A percentile compares a stretch with the other conserved stretches of the same genome.
These are phyloP conservation scores for Vidua macroura DNA, from an alignment of 2,113 vertebrate species.

Conservation along the genomic window DNA sequence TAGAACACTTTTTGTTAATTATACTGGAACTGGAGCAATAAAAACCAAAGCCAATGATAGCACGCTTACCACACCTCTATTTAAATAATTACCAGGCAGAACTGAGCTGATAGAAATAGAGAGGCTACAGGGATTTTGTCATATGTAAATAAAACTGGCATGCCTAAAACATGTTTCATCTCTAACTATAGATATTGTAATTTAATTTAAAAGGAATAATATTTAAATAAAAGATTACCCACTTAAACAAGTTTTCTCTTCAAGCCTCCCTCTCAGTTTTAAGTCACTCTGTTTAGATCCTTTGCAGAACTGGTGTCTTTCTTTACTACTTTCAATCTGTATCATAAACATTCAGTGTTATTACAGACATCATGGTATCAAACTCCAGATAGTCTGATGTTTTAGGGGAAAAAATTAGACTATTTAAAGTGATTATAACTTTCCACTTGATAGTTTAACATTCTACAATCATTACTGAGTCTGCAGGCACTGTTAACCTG, in stretches of 20 bases:
- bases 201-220: slow-evolving; percentile 37
- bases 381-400: slow-evolving; percentile 31
- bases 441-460: slow-evolving; percentile 61
- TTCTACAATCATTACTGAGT: slow-evolving; percentile 36
- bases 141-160: not conserved
- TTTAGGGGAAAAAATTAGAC: slow-evolving; percentile 47
- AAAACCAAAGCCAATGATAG: not conserved
- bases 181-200: slow-evolving; percentile 5
- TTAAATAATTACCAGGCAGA: slow-evolving; percentile 7
- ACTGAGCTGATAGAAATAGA: not conserved
- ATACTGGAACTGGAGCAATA: not conserved
- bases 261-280: not conserved
- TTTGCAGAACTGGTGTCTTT: slow-evolving; percentile 33
- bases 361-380: slow-evolving; percentile 36
- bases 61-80: not conserved
- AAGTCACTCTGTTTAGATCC: slow-evolving; percentile 26
- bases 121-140: not conserved
- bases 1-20: not conserved
- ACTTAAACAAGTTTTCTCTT: slow-evolving; percentile 36
- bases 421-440: slow-evolving; percentile 61
- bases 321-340: slow-evolving; percentile 27
- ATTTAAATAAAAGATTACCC: slow-evolving; percentile 38
- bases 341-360: slow-evolving; percentile 45
- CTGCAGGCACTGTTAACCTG: slow-evolving; percentile 57
- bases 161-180: not conserved